A percentile compares a stretch with the other conserved stretches of the same genome.
These are phyloP conservation scores for Lepidotrigona ventralis DNA, from an alignment of 1,140 invertebrate genomes.

Conservation along the genomic window DNA sequence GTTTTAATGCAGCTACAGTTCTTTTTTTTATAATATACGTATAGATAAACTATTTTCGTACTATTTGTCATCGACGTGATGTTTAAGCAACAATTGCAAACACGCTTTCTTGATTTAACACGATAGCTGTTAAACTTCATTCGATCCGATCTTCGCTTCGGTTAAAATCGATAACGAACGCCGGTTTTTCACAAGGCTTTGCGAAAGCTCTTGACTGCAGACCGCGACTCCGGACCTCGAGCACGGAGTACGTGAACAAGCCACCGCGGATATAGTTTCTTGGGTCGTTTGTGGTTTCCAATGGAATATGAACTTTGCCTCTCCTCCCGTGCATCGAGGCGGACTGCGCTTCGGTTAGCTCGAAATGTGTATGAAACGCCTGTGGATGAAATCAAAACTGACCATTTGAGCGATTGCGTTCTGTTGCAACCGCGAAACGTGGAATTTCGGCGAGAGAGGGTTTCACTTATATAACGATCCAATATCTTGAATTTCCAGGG, in stretches of 20 bases:
- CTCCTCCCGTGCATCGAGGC: not conserved
- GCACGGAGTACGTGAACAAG: not conserved
- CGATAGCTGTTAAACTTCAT: too few species aligned
- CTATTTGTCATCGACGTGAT: too few species aligned
- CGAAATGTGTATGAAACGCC: not conserved
- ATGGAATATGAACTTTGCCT: not conserved
- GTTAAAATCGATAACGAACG: slow-evolving; percentile 12
- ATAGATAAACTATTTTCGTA: too few species aligned
- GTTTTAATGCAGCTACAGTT: too few species aligned
- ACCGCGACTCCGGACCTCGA: not conserved
- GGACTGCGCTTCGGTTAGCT: not conserved
- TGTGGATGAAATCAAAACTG: not conserved
- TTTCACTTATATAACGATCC: not conserved
- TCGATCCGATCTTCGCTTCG: not conserved
- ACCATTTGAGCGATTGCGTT: not conserved
- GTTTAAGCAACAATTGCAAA: too few species aligned
- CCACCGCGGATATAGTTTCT: not conserved
- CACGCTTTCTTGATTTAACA: too few species aligned
- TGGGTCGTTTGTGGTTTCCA: not conserved
- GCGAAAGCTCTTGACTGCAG: not conserved
- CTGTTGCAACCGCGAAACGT: not conserved
- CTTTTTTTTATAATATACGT: too few species aligned
- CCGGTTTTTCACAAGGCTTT: not conserved
- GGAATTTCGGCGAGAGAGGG: not conserved
- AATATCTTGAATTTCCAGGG: not conserved